These are phyloP conservation scores for Euura lappo DNA, from an alignment of 1,140 invertebrate genomes.

Conservation along the genomic window DNA sequence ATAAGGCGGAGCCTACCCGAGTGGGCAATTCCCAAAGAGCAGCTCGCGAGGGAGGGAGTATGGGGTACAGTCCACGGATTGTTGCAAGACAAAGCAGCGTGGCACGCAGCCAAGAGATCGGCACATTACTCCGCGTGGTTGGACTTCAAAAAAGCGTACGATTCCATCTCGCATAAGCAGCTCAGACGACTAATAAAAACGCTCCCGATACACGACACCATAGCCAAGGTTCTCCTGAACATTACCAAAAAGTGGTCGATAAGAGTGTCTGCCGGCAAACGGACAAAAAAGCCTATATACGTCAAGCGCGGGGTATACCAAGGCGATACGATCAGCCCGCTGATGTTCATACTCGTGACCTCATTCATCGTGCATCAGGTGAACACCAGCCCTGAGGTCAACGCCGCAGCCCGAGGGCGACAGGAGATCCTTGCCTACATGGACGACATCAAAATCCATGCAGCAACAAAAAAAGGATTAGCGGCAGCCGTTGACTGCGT, in stretches of 20 bases:
- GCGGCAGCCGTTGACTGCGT: constrained; percentile 3
- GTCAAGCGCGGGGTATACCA: too few relatives aligned
- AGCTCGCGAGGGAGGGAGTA: constrained; percentile 28
- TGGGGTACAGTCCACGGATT: constrained; percentile 32
- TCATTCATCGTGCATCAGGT: too few relatives aligned
- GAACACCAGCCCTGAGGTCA: too few relatives aligned
- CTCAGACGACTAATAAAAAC: constrained; percentile 14
- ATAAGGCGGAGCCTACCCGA: constrained; percentile 19
- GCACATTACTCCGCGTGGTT: constrained; percentile 30
- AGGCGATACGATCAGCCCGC: too few relatives aligned
- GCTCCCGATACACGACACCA: constrained; percentile 22
- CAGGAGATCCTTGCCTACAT: too few relatives aligned
- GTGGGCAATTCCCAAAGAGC: constrained; percentile 29
- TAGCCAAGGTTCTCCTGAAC: constrained; percentile 22
- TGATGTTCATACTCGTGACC: too few relatives aligned
- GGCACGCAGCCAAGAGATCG: constrained; percentile 13
- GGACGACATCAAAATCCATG: constrained; percentile 20
- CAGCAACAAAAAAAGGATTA: constrained; percentile 17
- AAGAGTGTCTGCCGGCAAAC: too few relatives aligned
- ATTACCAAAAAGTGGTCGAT: constrained; percentile 28
- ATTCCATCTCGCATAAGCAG: constrained; percentile 27
- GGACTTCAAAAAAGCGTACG: constrained; percentile 33
- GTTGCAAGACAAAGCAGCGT: constrained; percentile 26
- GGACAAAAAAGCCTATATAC: too few relatives aligned
- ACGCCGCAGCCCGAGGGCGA: too few relatives aligned